Conservation (phyloP, 2,888 invertebrate genomes). For the Noctua comes region DNA sequence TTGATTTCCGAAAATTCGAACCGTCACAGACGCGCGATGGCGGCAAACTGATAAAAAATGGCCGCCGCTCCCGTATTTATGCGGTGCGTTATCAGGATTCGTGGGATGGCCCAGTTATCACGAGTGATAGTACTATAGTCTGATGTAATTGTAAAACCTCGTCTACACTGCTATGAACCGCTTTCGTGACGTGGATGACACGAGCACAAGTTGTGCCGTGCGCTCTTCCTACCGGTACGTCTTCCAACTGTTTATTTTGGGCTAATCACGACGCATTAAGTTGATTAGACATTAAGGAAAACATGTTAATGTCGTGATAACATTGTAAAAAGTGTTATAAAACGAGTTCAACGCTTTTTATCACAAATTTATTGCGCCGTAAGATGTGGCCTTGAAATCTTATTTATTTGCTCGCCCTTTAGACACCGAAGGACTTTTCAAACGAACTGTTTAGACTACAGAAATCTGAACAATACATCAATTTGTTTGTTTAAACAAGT, state of each 20-base stretch:
- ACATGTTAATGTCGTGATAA: conserved; percentile 33
- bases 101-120: conserved; percentile 78
- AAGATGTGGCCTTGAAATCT: conserved; percentile 13
- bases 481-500: not conserved
- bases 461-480: not conserved
- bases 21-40: conserved; percentile 71
- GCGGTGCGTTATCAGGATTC: conserved; percentile 79
- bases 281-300: conserved; percentile 31
- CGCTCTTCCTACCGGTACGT: conserved; percentile 43
- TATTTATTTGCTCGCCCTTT: conserved; percentile 3
- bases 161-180: conserved; percentile 78
- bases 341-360: conserved; percentile 48
- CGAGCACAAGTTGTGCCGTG: conserved; percentile 58
- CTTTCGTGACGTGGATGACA: conserved; percentile 70
- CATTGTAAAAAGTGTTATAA: conserved; percentile 48
- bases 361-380: conserved; percentile 24
- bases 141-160: conserved; percentile 67
- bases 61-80: conserved; percentile 77
- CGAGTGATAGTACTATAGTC: conserved; percentile 62
- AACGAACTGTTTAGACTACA: not conserved
- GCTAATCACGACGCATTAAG: conserved; percentile 40
- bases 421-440: not conserved
- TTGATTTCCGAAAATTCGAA: conserved; percentile 59
- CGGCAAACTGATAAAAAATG: conserved; percentile 78
- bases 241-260: conserved; percentile 56